Evolutionary conservation across 2,797 vertebrate genomes (phyloP).

Genomic region (Ciconia nigra): DNA sequence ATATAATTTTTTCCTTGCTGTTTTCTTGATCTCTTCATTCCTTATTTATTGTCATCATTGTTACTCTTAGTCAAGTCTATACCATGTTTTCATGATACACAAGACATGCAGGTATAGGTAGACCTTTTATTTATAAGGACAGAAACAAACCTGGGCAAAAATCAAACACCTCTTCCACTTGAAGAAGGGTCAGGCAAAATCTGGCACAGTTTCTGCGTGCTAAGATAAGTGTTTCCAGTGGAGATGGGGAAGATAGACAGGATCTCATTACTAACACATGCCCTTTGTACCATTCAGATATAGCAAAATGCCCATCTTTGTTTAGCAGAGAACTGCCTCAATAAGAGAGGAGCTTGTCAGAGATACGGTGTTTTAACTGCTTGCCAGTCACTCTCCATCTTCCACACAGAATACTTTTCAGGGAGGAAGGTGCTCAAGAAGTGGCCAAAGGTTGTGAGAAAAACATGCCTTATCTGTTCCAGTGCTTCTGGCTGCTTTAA

Average conservation of each 20-base stretch:
- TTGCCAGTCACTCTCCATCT: not conserved
- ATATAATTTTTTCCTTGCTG: not conserved
- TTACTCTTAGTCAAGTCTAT: not conserved
- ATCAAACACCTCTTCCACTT: not conserved
- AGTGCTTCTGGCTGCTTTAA: not conserved
- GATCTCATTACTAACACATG: not conserved
- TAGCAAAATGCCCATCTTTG: not conserved
- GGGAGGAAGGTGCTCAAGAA: not conserved
- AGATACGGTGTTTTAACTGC: not conserved
- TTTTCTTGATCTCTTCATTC: not conserved
- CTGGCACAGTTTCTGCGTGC: not conserved
- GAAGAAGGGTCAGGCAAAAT: not conserved
- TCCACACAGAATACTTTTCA: not conserved
- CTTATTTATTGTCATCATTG: not conserved
- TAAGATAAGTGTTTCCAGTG: not conserved
- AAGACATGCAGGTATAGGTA: not conserved
- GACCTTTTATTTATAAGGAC: not conserved
- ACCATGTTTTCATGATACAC: not conserved
- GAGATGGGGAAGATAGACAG: not conserved
- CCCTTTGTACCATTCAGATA: not conserved
- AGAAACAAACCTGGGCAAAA: not conserved
- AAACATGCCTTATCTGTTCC: not conserved
- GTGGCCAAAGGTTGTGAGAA: not conserved
- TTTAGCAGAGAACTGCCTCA: not conserved
- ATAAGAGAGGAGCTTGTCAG: not conserved